Percentiles rank a stretch among this genome's conserved stretches.
phyloP scores from a whole-genome alignment of 2,888 invertebrate species.

The Linnaemya vulpina region DNA sequence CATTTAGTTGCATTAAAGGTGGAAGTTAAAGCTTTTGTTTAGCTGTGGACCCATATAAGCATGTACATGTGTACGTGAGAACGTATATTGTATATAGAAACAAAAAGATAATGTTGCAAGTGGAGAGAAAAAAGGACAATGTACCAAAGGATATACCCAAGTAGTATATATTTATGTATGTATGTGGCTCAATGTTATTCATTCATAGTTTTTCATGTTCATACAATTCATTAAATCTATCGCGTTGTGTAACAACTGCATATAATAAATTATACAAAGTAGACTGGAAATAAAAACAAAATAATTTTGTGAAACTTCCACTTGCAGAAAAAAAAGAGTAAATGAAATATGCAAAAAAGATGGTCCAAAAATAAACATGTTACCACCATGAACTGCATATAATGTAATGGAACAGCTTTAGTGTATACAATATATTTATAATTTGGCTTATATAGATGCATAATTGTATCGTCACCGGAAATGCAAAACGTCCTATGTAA shows the following conservation, averaged over 20 bases:
- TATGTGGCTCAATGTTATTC: constrained; percentile 25
- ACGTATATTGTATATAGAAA: not conserved
- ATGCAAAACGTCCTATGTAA: too few relatives aligned
- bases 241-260: not conserved
- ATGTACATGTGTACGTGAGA: too few relatives aligned
- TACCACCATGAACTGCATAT: constrained; percentile 2
- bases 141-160: not conserved
- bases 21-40: constrained; percentile 27
- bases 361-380: not conserved
- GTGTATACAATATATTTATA: not conserved
- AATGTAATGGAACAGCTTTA: not conserved
- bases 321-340: constrained; percentile 15
- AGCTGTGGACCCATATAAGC: not conserved
- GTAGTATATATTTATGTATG: not conserved
- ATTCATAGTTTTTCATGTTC: constrained; percentile 18
- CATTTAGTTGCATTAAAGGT: constrained; percentile 32
- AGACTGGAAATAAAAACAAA: not conserved
- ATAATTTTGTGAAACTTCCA: constrained; percentile 3
- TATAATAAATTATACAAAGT: not conserved
- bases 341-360: not conserved
- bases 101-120: not conserved
- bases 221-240: constrained; percentile 43
- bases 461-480: too few relatives aligned
- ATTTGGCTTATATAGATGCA: not conserved
- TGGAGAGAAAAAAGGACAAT: constrained; percentile 9